phyloP scores from a whole-genome alignment of 2,797 vertebrate genomes.

The Coluber constrictor region DNA sequence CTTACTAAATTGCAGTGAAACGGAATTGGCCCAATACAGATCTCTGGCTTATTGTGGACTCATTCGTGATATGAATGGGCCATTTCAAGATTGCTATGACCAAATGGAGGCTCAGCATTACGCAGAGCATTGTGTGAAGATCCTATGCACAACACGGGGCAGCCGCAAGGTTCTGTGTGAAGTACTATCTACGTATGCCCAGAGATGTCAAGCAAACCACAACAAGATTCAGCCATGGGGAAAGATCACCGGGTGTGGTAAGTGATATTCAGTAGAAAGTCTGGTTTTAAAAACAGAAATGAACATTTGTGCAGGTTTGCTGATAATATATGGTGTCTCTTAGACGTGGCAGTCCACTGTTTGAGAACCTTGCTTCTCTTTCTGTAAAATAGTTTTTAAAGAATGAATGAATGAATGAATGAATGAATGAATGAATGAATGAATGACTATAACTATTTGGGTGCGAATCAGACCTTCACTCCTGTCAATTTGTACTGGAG shows the following conservation, averaged over 20 bases:
- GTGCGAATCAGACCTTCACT: neutral
- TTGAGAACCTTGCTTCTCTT: neutral
- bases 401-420: neutral
- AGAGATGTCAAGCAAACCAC: conserved; percentile 43
- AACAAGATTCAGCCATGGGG: conserved; percentile 36
- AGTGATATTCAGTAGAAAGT: conserved; percentile 15
- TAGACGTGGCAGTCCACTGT: neutral
- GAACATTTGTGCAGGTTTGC: neutral
- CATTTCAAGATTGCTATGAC: conserved; percentile 33
- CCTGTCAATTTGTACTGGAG: neutral
- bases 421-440: neutral
- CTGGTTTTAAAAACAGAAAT: neutral
- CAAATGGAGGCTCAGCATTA: conserved; percentile 21
- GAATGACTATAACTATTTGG: neutral
- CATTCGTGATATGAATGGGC: neutral
- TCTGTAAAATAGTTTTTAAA: neutral
- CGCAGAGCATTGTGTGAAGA: conserved; percentile 45
- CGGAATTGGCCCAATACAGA: conserved; percentile 8
- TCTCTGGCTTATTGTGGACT: conserved; percentile 40
- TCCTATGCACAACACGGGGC: conserved; percentile 27
- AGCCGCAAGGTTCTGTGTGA: conserved; percentile 25
- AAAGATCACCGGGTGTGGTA: conserved; percentile 44
- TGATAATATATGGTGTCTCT: neutral
- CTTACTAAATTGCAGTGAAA: neutral
- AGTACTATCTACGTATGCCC: conserved; percentile 28